Conservation (phyloP, 2,888 invertebrate species). For the Volucella zonaria region DNA sequence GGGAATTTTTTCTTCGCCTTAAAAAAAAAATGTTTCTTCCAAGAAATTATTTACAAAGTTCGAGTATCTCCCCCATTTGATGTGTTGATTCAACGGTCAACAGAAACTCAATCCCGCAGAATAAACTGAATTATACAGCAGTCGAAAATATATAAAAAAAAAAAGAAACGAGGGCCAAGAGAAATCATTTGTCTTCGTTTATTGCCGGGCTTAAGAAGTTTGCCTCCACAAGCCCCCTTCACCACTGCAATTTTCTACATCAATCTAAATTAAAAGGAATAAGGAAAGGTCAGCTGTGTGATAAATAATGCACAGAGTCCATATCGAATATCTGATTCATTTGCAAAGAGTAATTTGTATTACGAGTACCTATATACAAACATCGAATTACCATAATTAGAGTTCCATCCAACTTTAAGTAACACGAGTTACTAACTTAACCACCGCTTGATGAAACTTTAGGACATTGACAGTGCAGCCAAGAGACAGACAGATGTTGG, state of each 20-base stretch:
- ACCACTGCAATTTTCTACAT: conserved; percentile 23
- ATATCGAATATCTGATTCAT: conserved; percentile 34
- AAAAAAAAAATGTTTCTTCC: no score
- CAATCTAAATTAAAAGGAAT: conserved; percentile 34
- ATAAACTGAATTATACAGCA: conserved; percentile 38
- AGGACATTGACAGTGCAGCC: conserved; percentile 1
- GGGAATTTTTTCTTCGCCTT: no score
- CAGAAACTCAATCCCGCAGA: conserved; percentile 40
- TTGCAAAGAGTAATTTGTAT: conserved; percentile 10
- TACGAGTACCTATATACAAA: conserved; percentile 7
- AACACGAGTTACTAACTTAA: conserved; percentile 7
- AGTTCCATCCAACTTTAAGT: conserved; percentile 18
- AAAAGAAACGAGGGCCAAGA: no score
- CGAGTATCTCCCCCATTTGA: background rate
- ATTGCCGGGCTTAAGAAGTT: conserved; percentile 1
- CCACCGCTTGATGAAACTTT: conserved; percentile 8
- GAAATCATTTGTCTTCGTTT: conserved; percentile 1
- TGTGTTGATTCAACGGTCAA: conserved; percentile 42
- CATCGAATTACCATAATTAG: conserved; percentile 10
- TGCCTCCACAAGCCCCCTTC: background rate
- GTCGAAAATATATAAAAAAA: background rate
- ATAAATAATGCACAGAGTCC: no score
- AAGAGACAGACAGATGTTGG: conserved; percentile 15
- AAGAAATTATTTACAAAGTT: no score
- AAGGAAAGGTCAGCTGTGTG: conserved; percentile 3